phyloP scores from a whole-genome alignment of 2,888 invertebrate species.

The Eutolmus rufibarbis region DNA sequence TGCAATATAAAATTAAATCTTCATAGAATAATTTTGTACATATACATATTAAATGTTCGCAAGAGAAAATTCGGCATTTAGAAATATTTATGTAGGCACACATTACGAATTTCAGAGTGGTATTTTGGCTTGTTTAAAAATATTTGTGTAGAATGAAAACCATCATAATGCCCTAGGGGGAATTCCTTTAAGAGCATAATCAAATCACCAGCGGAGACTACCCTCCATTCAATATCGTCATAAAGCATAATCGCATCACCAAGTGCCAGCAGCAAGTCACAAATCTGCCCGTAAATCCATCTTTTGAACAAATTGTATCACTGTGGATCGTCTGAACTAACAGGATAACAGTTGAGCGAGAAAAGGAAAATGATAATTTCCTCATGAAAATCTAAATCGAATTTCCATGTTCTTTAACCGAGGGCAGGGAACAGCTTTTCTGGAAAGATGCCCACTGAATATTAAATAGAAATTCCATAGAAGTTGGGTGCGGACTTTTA shows the following conservation, averaged over 20 bases:
- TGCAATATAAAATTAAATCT: background rate
- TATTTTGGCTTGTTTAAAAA: background rate
- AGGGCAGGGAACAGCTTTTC: conserved; percentile 25
- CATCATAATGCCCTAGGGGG: background rate
- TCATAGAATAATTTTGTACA: background rate
- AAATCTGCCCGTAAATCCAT: conserved; percentile 32
- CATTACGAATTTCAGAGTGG: background rate
- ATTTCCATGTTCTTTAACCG: conserved; percentile 29
- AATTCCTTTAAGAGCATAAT: background rate
- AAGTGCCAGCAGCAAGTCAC: conserved; percentile 25
- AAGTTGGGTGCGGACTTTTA: background rate
- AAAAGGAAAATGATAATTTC: conserved; percentile 29
- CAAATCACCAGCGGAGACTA: background rate
- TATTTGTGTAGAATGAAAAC: background rate
- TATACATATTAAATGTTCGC: background rate
- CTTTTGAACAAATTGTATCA: conserved; percentile 31
- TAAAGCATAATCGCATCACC: conserved; percentile 11
- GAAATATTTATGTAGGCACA: background rate
- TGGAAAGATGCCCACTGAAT: conserved; percentile 30
- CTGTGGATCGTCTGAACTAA: conserved; percentile 20
- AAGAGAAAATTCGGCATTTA: background rate
- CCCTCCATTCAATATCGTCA: background rate
- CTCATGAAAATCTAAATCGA: conserved; percentile 35
- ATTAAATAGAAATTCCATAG: conserved; percentile 20
- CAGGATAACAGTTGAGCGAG: conserved; percentile 21